Evolutionary conservation across 2,797 vertebrate species (phyloP), one percentile per base, ranked within the genome.

Genomic region (Pogonophryne albipinna): DNA sequence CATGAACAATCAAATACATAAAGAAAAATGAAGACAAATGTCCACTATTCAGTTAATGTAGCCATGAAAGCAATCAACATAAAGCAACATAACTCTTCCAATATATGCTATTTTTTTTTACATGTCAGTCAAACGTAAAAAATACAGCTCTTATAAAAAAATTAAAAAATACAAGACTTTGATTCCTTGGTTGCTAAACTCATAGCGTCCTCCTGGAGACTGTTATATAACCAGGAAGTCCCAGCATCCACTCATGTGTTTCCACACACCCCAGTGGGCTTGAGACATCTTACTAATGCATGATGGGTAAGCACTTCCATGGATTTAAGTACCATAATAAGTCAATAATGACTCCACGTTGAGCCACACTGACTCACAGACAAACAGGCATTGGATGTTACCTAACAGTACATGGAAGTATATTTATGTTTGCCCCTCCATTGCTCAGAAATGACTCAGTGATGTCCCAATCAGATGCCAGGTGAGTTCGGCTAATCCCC

Each of bases 391-490:
- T 41, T 12, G 46, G 31, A 55, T 55, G 34, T 87, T 86, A 87
- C 83, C 83, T 74, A 83, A 83, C 67, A 64, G 80, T 44, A 52
- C 61, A 31, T 65, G 34, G 4, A 58, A 41, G 17, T 45, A 34
- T 38, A 49, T 79, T 78, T 78, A 64, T 68, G 73, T 66, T 53
- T 65, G 10, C 55, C 49, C 12, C 9, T 70, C 79, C 65, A 68
- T 87, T 80, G 50, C 76, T 79, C 38, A 20, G 9, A 27, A 12
- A 2, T 92, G 86, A 91, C 63, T 90, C 87, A 89, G 0, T 0
- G 6, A 17, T 86, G 87, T 91, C 73, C 74, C 66, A 89, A 84
- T 74, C 57, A 19, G 66, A 62, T 4, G 59, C 16, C 23, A 49
- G 74, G 51, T 79, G 71, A 68, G 52, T 60, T 53, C 2, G 5